Base-by-base conservation (phyloP, 2,797 vertebrate species). In the Podargus strigoides region DNA sequence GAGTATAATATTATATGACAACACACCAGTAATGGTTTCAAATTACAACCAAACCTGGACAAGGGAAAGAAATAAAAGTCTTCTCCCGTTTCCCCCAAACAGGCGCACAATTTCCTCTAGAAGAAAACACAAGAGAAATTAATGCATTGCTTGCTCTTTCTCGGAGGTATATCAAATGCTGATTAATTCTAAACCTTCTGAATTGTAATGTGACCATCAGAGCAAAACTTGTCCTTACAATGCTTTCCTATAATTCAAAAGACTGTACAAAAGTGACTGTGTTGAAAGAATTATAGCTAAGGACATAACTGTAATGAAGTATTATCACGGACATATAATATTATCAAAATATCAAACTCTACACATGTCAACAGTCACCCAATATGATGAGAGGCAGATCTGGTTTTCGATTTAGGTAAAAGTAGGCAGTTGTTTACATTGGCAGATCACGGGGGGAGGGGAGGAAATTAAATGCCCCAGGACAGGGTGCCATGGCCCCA, bases 321-420 rank as follows among this genome's bases (percentile, higher is more conserved):
- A 94, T 96, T 96, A 93, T 90, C 91, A 67, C 16, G 5, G 85
- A 63, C 70, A 88, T 86, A 78, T 72, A 93, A 88, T 93, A 92
- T 89, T 95, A 93, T 88, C 85, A 93, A 96, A 96, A 95, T 96
- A 89, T 93, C 87, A 63, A 94, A 82, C 76, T 96, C 74, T 76
- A 79, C 69, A 63, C 27, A 75, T 80, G 79, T 95, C 94, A 94
- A 52, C 87, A 91, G 94, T 92, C 85, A 91, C 94, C 92, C 85
- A 70, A 63, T 0, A 0, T 91, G 91, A 96, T 88, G 90, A 89
- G 89, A 95, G 90, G 36, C 87, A 93, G 88, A 94, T 72, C 87
- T 88, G 83, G 62, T 34, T 89, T 92, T 94, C 10, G 7, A 75
- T 72, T 93, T 74, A 85, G 87, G 87, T 93, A 75, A 75, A 87